phyloP scores from a whole-genome alignment of 2,888 invertebrate genomes.

The Sinhomidia bicolor region DNA sequence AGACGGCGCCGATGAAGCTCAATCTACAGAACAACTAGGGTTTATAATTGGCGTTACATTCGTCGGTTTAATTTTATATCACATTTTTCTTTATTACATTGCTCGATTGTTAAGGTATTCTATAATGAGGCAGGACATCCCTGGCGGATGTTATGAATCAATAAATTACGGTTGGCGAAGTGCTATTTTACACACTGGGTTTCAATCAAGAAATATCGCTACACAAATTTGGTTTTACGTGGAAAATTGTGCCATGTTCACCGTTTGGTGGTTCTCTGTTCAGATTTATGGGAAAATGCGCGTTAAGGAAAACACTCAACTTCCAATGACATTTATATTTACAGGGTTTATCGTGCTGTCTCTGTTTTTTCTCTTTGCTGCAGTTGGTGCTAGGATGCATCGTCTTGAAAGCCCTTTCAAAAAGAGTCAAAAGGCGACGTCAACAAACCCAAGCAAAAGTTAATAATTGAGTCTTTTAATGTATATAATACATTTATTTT shows the following conservation, averaged over 20 bases:
- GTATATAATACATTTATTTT: no score
- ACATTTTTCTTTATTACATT: slow-evolving; percentile 72
- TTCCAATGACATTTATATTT: slow-evolving; percentile 63
- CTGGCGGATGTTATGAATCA: slow-evolving; percentile 78
- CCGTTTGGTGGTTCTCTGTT: slow-evolving; percentile 74
- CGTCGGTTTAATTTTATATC: slow-evolving; percentile 60
- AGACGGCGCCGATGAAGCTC: neutral
- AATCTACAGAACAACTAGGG: slow-evolving; percentile 31
- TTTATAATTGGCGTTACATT: slow-evolving; percentile 50
- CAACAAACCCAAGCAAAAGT: neutral
- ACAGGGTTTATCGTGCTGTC: slow-evolving; percentile 54
- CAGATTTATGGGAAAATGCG: neutral
- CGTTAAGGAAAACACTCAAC: slow-evolving; percentile 34
- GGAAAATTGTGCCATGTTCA: slow-evolving; percentile 75
- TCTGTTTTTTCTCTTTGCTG: slow-evolving; percentile 71
- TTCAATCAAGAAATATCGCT: slow-evolving; percentile 76
- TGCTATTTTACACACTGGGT: slow-evolving; percentile 77
- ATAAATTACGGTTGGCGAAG: slow-evolving; percentile 78
- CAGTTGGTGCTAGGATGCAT: slow-evolving; percentile 67
- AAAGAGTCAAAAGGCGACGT: neutral
- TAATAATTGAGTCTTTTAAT: neutral
- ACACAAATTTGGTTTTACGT: slow-evolving; percentile 78
- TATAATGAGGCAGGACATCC: slow-evolving; percentile 65
- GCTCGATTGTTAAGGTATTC: slow-evolving; percentile 69
- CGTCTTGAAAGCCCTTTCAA: slow-evolving; percentile 64